Evolutionary conservation across 2,113 vertebrate species (phyloP).

Genomic region (Steatornis caripensis): DNA sequence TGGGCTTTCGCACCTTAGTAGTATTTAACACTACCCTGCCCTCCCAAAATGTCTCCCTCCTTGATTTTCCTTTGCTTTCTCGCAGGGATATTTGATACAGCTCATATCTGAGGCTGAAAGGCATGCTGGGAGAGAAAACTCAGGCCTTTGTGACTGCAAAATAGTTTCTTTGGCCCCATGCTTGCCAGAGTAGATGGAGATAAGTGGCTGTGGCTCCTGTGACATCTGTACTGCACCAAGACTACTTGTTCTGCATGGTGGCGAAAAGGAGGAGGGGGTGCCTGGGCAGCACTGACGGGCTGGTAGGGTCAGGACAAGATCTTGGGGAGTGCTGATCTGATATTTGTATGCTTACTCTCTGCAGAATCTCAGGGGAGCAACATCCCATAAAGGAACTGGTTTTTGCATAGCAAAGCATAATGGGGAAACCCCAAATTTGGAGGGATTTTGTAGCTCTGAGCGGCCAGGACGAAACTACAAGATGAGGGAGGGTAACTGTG

Average conservation of each 20-base stretch:
- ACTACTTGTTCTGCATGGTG: background rate
- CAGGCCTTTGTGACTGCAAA: background rate
- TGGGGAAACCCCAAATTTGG: background rate
- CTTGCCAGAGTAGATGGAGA: background rate
- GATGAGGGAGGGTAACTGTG: background rate
- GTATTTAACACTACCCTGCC: background rate
- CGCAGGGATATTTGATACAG: background rate
- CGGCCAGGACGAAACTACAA: background rate
- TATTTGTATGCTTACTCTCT: background rate
- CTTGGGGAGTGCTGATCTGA: background rate
- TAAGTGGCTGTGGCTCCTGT: background rate
- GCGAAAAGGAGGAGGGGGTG: background rate
- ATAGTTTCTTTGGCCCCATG: background rate
- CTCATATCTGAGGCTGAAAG: background rate
- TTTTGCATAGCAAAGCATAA: slow-evolving; percentile 37
- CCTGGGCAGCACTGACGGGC: background rate
- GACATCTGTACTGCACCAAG: background rate
- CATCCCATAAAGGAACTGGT: background rate
- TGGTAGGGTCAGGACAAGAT: background rate
- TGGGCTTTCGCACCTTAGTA: no score
- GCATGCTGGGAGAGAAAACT: background rate
- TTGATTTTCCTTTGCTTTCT: background rate
- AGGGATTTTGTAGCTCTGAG: slow-evolving; percentile 7
- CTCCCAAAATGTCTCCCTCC: background rate
- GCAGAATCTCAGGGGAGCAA: background rate